Base-by-base conservation (phyloP, 2,797 vertebrate species). In the Eospalax fontanierii region DNA sequence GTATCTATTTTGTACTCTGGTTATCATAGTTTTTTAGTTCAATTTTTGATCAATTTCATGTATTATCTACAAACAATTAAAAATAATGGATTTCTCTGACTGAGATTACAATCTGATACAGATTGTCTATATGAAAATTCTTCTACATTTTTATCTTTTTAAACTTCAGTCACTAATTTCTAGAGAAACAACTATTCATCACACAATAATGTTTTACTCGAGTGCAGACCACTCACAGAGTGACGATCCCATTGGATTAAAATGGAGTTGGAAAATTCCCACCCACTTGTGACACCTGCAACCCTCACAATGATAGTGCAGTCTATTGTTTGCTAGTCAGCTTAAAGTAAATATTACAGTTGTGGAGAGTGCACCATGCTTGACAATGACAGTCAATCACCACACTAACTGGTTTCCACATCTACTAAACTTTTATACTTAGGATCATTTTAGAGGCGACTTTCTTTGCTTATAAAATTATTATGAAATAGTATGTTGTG, bases 61-160 rank as follows among this genome's bases (percentile, higher is more conserved):
- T 68, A 6, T 93, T 85, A 75, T 78, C 71, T 30, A 71, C 59
- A 33, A 70, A 38, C 33, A 65, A 70, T 65, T 85, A 10, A 95
- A 94, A 88, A 87, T 66, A 46, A 80, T 89, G 8, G 46, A 4
- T 59, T 74, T 90, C 79, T 91, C 24, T 78, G 57, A 24, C 91
- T 93, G 86, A 12, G 9, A 54, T 12, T 61, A 28, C 19, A 71
- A 24, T 80, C 22, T 50, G 30, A 46, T 46, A 46, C 6, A 46
- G 6, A 46, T 46, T 46, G 11, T 11, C 30, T 46, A n/a, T 57
- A 59, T 76, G 75, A 88, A 96, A 87, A 81, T 16, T 80, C 4
- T 18, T 65, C 40, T 79, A 18, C 57, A 43, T 1, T 85, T 76
- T 89, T 40, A 50, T 81, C 21, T 81, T 87, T 90, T 21, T 68